A percentile compares a stretch with the other conserved stretches of the same genome.
phyloP scores from a whole-genome alignment of 2,888 invertebrate genomes.

The Pseudococcus longispinus region DNA sequence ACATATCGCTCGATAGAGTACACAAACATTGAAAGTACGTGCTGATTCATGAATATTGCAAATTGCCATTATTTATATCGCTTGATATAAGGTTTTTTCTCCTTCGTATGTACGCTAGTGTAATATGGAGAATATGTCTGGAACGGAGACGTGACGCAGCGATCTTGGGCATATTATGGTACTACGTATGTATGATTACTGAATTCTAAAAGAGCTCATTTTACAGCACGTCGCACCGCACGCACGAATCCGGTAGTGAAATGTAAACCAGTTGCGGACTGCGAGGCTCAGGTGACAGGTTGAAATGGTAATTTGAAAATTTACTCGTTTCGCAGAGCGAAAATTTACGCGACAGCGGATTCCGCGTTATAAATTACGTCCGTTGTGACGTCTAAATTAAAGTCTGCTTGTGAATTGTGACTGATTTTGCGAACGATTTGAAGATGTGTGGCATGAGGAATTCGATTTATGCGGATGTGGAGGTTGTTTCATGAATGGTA shows the following conservation, averaged over 20 bases:
- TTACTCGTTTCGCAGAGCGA: not conserved
- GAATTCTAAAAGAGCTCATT: not conserved
- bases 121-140: not conserved
- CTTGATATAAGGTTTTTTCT: not conserved
- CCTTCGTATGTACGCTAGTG: not conserved
- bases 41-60: constrained; percentile 37
- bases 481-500: not conserved
- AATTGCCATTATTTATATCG: constrained; percentile 13
- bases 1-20: not conserved
- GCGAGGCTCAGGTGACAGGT: not conserved
- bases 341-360: not conserved
- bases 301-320: not conserved
- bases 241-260: not conserved
- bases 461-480: not conserved
- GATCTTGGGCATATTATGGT: not conserved
- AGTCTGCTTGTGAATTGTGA: not conserved
- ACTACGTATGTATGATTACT: not conserved
- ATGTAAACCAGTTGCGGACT: not conserved
- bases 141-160: not conserved
- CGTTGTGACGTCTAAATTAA: not conserved
- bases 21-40: not conserved
- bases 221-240: not conserved
- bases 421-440: not conserved
- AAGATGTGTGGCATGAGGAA: not conserved
- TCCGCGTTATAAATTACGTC: not conserved